A percentile compares a stretch with the other conserved stretches of the same genome.
Conservation (phyloP, 2,113 vertebrate species). For the Paramisgurnus dabryanus region DNA sequence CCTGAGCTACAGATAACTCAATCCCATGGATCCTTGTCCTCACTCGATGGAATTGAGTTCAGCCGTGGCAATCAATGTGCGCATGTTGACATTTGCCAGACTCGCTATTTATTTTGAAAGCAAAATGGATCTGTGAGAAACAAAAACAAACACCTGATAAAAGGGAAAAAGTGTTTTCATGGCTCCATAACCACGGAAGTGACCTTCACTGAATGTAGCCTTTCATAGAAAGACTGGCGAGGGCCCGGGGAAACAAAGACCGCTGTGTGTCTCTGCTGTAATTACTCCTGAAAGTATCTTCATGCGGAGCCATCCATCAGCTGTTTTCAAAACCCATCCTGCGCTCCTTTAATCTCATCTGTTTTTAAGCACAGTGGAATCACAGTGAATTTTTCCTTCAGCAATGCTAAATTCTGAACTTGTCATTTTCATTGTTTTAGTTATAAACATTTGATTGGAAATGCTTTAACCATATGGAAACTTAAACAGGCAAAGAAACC, state of each 20-base stretch:
- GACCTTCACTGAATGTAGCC: constrained; percentile 64
- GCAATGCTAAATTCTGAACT: background rate
- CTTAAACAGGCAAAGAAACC: too few species aligned
- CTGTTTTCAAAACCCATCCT: background rate
- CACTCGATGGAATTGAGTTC: constrained; percentile 29
- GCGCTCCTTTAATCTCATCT: constrained; percentile 24
- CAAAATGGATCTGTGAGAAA: constrained; percentile 39
- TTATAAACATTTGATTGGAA: too few species aligned
- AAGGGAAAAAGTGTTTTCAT: constrained; percentile 46
- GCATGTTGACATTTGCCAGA: constrained; percentile 49
- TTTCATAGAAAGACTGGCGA: constrained; percentile 50
- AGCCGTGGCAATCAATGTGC: constrained; percentile 42
- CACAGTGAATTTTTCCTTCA: background rate
- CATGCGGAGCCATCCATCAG: constrained; percentile 25
- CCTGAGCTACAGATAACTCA: constrained; percentile 24
- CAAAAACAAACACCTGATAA: constrained; percentile 37
- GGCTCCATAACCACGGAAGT: constrained; percentile 59
- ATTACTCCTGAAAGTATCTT: constrained; percentile 61
- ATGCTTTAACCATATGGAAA: too few species aligned
- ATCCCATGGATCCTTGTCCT: constrained; percentile 25
- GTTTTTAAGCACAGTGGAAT: constrained; percentile 10
- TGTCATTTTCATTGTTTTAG: too few species aligned
- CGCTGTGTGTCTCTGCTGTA: constrained; percentile 59
- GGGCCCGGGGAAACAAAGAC: constrained; percentile 62
- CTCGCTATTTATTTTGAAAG: constrained; percentile 65